phyloP scores from a whole-genome alignment of 2,797 vertebrate species.

The Sebastes vulpes region DNA sequence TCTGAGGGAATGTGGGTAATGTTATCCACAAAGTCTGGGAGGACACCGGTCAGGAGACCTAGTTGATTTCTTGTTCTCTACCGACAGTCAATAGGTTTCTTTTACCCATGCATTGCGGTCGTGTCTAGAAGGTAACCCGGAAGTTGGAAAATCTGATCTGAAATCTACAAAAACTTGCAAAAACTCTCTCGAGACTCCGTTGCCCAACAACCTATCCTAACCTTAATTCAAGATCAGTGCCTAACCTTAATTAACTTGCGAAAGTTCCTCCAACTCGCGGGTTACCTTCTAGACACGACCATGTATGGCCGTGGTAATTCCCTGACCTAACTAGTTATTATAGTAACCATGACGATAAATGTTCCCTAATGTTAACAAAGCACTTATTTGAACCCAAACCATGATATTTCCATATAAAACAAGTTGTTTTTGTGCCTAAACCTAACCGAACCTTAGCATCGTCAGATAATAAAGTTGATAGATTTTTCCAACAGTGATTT shows the following conservation, averaged over 20 bases:
- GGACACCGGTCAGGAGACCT: background rate
- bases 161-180: too few species aligned
- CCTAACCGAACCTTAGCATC: background rate
- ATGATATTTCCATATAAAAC: background rate
- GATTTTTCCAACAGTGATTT: background rate
- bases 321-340: background rate
- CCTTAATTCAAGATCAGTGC: too few species aligned
- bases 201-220: too few species aligned
- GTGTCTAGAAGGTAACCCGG: too few species aligned
- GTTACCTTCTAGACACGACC: too few species aligned
- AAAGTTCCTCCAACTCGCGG: accelerated
- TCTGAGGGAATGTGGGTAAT: background rate
- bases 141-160: too few species aligned
- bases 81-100: background rate
- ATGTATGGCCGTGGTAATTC: background rate
- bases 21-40: background rate
- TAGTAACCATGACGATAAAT: background rate
- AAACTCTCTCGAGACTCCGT: too few species aligned
- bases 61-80: background rate
- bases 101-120: background rate
- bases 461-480: background rate
- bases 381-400: background rate
- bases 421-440: background rate
- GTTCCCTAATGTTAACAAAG: background rate
- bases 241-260: too few species aligned